phyloP scores from a whole-genome alignment of 2,888 invertebrate species.

The Temnothorax ravouxi region DNA sequence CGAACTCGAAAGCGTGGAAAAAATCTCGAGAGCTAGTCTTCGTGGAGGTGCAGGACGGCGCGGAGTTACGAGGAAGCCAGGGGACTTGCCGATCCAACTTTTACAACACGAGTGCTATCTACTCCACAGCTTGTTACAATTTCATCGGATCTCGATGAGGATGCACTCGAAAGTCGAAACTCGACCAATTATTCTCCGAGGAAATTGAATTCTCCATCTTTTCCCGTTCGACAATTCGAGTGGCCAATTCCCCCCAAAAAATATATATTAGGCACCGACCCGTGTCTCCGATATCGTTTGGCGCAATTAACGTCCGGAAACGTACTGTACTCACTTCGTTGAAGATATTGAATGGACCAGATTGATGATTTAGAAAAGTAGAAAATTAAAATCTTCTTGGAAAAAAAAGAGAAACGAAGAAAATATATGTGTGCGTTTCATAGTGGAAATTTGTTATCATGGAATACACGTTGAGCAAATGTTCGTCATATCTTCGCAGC shows the following conservation, averaged over 20 bases:
- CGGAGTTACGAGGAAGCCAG: conserved; percentile 32
- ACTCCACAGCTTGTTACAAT: conserved; percentile 47
- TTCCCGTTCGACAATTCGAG: background rate
- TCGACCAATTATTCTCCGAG: conserved; percentile 48
- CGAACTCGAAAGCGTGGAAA: conserved; percentile 14
- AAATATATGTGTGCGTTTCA: background rate
- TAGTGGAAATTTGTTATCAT: background rate
- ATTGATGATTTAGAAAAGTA: background rate
- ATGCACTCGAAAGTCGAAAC: conserved; percentile 50
- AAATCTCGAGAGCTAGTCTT: conserved; percentile 58
- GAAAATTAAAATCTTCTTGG: background rate
- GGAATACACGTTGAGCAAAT: background rate
- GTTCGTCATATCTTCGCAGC: background rate
- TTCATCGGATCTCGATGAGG: conserved; percentile 48
- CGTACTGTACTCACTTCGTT: background rate
- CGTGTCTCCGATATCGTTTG: background rate
- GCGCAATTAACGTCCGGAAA: conserved; percentile 4
- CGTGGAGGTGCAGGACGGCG: conserved; percentile 7
- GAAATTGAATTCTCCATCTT: conserved; percentile 34
- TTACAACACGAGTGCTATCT: conserved; percentile 42
- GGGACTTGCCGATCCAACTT: conserved; percentile 50
- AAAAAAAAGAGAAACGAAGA: background rate
- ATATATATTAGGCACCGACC: background rate
- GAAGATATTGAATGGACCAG: background rate
- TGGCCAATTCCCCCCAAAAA: too few relatives aligned